Evolutionary conservation across 2,888 invertebrate species (phyloP), one percentile per base, ranked within the genome.

Genomic region (Cataglyphis rosenhaueri): DNA sequence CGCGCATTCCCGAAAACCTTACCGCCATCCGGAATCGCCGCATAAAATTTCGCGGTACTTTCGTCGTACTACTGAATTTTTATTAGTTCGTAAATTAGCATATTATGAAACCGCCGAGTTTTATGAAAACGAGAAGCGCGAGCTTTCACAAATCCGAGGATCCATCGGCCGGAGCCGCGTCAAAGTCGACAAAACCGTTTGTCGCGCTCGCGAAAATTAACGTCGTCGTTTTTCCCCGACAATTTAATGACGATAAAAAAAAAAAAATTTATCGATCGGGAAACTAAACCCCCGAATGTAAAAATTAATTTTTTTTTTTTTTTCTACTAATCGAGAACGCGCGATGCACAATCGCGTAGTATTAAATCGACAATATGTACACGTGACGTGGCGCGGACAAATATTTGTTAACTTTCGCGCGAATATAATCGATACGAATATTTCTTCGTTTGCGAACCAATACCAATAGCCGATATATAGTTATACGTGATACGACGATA

Each of bases 81-180:
- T 87, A 84, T 83, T 73, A 78, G 62, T 55, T 61, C 59, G 44
- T 10, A 64, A 64, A 87, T 87, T 87, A 87, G 87, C 87, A 87
- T 87, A 86, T 87, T 87, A 87, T 87, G 87, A 87, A 74, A 78
- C 79, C 74, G 74, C 78, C 81, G 73, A 76, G 84, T 84, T 87
- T 87, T 83, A 85, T 81, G 82, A 85, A 68, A 82, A 84, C 74
- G 44, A 70, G 59, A 83, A 70, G 55, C 57, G 38, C 65, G 68
- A 61, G 68, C 64, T 76, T 83, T 75, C 83, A 73, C 74, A 62
- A 86, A 82, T 84, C 81, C 78, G 81, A 82, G 66, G 57, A 66
- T 62, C 44, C 61, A 57, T n/a, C 68, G 57, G 62, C 12, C 65
- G 57, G 35, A 62, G 21, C 52, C 38, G 25, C 62, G 44, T 0